Evolutionary conservation across 2,797 vertebrate genomes (phyloP).

Genomic region (Mormyrops boulengeri): DNA sequence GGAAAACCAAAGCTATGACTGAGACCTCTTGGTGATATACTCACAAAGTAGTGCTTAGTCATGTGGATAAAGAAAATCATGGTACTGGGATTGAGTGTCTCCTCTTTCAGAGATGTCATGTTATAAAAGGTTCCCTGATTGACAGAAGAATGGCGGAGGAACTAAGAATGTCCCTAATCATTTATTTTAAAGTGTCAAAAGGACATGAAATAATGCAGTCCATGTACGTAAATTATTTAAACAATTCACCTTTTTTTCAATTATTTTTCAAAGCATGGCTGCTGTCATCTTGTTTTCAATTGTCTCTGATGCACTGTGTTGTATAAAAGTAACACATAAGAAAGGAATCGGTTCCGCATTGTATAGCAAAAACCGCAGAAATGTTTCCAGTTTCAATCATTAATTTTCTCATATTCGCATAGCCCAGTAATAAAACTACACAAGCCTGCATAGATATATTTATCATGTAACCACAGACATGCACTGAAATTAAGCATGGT

Average conservation of each 20-base stretch:
- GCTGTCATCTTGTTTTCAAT: background rate
- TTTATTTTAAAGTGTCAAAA: background rate
- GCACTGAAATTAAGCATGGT: background rate
- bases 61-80: background rate
- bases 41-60: background rate
- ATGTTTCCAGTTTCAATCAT: background rate
- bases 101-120: background rate
- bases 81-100: background rate
- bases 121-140: background rate
- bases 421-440: background rate
- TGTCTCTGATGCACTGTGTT: background rate
- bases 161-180: background rate
- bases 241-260: background rate
- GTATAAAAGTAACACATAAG: background rate
- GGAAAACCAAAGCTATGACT: background rate
- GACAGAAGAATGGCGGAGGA: background rate
- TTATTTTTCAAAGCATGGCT: background rate
- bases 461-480: background rate
- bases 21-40: background rate
- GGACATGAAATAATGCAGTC: background rate
- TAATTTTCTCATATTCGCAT: background rate
- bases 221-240: background rate
- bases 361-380: background rate
- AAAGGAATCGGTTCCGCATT: background rate
- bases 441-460: background rate